Percentiles rank a stretch among this genome's conserved stretches.
phyloP scores from a whole-genome alignment of 2,797 vertebrate genomes.

The Hydrophis major region DNA sequence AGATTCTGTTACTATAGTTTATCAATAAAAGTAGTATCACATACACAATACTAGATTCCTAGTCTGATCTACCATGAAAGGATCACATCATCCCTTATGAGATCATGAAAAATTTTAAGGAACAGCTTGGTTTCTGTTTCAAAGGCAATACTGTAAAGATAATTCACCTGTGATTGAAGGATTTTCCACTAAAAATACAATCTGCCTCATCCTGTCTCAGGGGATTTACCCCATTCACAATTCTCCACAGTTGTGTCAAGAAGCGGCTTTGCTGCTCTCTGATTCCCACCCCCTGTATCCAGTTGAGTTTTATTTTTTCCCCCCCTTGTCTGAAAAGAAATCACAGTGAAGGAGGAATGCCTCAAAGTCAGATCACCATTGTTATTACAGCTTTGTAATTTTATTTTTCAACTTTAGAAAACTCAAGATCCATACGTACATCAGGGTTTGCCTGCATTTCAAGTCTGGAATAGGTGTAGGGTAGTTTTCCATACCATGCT shows the following conservation, averaged over 20 bases:
- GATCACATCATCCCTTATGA: not conserved
- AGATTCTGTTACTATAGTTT: not conserved
- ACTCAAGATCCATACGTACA: slow-evolving; percentile 67
- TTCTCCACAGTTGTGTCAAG: not conserved
- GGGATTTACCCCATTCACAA: not conserved
- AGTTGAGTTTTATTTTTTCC: not conserved
- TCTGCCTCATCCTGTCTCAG: not conserved
- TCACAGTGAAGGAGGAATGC: not conserved
- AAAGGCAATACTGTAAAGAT: not conserved
- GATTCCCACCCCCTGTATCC: not conserved
- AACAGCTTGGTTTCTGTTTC: not conserved
- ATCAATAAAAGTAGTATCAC: not conserved
- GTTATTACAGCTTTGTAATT: not conserved
- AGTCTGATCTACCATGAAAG: not conserved
- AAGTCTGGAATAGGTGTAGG: slow-evolving; percentile 88
- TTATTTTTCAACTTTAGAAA: not conserved
- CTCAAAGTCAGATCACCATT: not conserved
- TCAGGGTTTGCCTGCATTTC: slow-evolving; percentile 86
- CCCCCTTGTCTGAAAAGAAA: not conserved
- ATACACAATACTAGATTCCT: not conserved
- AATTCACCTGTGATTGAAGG: not conserved
- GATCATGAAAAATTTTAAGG: not conserved
- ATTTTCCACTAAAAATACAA: not conserved
- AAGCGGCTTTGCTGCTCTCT: not conserved
- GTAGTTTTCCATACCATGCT: slow-evolving; percentile 91